phyloP scores from a whole-genome alignment of 2,888 invertebrate genomes.

The Scaptomyza flava region DNA sequence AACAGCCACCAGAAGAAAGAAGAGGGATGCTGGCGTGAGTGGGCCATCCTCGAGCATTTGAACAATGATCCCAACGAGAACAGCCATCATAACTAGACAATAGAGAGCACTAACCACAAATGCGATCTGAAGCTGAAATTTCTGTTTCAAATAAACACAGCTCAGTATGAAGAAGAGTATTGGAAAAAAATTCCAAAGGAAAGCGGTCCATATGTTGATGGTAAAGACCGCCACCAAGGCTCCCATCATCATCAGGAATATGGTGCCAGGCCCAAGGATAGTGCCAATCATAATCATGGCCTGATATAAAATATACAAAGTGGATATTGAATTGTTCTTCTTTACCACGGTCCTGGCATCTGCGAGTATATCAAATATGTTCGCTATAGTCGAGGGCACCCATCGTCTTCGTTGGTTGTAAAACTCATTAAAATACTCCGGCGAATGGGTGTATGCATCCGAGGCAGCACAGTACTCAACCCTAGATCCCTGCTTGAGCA shows the following conservation, averaged over 20 bases:
- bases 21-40: constrained; percentile 92
- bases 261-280: constrained; percentile 90
- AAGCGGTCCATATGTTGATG: constrained; percentile 88
- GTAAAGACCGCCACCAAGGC: constrained; percentile 90
- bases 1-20: constrained; percentile 90
- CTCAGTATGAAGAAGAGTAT: constrained; percentile 88
- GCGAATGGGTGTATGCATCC: constrained; percentile 97
- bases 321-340: constrained; percentile 95
- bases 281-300: constrained; percentile 89
- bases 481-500: constrained; percentile 95
- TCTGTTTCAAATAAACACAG: constrained; percentile 87
- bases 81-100: constrained; percentile 94
- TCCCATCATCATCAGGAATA: constrained; percentile 92
- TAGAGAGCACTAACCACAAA: constrained; percentile 91
- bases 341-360: constrained; percentile 91
- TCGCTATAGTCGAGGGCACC: constrained; percentile 98
- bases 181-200: constrained; percentile 89
- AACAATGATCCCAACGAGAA: constrained; percentile 91
- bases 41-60: constrained; percentile 92
- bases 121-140: constrained; percentile 89
- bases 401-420: constrained; percentile 97
- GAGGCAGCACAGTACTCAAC: constrained; percentile 98
- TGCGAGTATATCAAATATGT: constrained; percentile 93
- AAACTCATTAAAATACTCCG: constrained; percentile 96
- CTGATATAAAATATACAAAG: constrained; percentile 91